phyloP scores from a whole-genome alignment of 2,888 invertebrate species.

The Xanthorhoe designata region DNA sequence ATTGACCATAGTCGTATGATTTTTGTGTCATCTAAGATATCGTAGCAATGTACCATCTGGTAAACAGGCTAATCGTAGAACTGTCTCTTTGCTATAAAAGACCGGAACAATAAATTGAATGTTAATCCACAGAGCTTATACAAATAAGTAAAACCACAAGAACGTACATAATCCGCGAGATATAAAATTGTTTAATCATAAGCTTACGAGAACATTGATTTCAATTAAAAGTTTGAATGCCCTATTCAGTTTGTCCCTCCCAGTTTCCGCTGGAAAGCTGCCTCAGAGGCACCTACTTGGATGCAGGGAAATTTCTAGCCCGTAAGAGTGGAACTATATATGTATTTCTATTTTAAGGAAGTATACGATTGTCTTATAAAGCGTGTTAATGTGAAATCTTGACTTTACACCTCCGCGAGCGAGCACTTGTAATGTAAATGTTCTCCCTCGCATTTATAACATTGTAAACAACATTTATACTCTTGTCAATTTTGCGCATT shows the following conservation, averaged over 20 bases:
- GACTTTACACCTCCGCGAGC: conserved; percentile 15
- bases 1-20: neutral
- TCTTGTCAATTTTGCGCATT: conserved; percentile 53
- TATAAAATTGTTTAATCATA: neutral
- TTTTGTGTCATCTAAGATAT: neutral
- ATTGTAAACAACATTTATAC: conserved; percentile 51
- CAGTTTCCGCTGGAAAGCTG: conserved; percentile 32
- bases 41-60: neutral
- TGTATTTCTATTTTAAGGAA: conserved; percentile 6
- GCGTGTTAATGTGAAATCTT: conserved; percentile 14
- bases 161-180: neutral
- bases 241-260: conserved; percentile 15
- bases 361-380: conserved; percentile 19
- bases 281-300: conserved; percentile 32
- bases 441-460: conserved; percentile 33
- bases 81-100: neutral
- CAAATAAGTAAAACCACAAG: neutral
- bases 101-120: conserved; percentile 2
- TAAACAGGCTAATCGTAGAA: neutral
- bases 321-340: conserved; percentile 4
- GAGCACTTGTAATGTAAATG: conserved; percentile 20
- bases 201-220: neutral
- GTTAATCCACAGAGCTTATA: neutral
- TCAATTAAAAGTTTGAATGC: conserved; percentile 10
- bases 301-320: conserved; percentile 25